These are phyloP conservation scores for Choloepus hoffmanni DNA, from an alignment of 2,113 vertebrate genomes.

Conservation along the genomic window DNA sequence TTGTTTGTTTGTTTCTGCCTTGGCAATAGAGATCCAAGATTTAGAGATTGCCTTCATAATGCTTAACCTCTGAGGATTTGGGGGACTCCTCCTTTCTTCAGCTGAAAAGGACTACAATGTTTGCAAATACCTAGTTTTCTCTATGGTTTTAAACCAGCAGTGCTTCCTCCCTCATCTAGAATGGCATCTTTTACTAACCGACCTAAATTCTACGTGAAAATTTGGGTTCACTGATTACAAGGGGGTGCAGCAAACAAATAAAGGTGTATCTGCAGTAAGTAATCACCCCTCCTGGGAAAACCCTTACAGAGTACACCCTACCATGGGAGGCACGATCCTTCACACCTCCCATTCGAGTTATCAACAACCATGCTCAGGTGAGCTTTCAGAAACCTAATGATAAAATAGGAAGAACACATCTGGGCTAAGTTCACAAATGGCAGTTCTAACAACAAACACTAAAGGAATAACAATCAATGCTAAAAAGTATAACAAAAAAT, in stretches of 20 bases:
- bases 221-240: neutral
- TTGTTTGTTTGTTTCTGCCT: neutral
- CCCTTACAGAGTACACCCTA: fast-evolving
- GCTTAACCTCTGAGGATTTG: neutral
- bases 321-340: neutral
- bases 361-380: neutral
- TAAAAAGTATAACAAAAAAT: neutral
- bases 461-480: neutral
- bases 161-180: neutral
- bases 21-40: neutral
- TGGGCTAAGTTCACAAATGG: conserved; percentile 17
- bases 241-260: neutral
- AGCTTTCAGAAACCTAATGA: neutral
- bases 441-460: neutral
- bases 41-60: neutral
- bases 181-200: neutral
- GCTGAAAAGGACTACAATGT: neutral
- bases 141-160: neutral
- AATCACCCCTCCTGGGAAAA: neutral
- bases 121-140: neutral
- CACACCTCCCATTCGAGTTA: neutral
- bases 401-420: neutral
- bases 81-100: neutral
- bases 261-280: neutral
- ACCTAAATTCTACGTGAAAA: neutral